Evolutionary conservation across 2,888 invertebrate genomes (phyloP).

Genomic region (Lathronympha strigana): DNA sequence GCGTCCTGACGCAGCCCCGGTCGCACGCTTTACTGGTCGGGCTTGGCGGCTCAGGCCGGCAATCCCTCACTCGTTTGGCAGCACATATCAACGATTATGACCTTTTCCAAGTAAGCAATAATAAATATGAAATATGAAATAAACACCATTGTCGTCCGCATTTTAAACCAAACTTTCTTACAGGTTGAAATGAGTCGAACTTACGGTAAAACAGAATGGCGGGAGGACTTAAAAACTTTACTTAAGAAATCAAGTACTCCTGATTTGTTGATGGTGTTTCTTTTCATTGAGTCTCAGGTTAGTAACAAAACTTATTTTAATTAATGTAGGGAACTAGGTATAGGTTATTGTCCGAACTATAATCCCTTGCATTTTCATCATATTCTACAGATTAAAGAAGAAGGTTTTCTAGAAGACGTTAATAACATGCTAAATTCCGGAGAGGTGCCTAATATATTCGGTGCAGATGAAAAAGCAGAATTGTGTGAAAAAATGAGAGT

Average conservation of each 20-base stretch:
- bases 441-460: constrained; percentile 96
- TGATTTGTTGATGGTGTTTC: constrained; percentile 94
- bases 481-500: constrained; percentile 96
- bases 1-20: constrained; percentile 95
- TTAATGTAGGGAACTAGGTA: too few species aligned
- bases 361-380: constrained; percentile 9
- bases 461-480: constrained; percentile 93
- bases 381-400: constrained; percentile 90
- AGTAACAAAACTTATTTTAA: constrained; percentile 1
- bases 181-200: constrained; percentile 96
- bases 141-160: too few species aligned
- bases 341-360: background rate
- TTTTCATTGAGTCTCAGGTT: constrained; percentile 96
- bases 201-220: constrained; percentile 94
- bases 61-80: constrained; percentile 94
- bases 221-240: constrained; percentile 94
- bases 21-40: constrained; percentile 96
- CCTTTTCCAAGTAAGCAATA: constrained; percentile 84
- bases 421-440: constrained; percentile 96
- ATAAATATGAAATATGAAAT: background rate
- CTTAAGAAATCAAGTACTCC: constrained; percentile 91
- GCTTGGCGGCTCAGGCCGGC: constrained; percentile 96
- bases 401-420: constrained; percentile 96
- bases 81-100: constrained; percentile 97
- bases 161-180: constrained; percentile 27